Base-by-base conservation (phyloP, 2,797 vertebrate species). In the Limnodromus scolopaceus region DNA sequence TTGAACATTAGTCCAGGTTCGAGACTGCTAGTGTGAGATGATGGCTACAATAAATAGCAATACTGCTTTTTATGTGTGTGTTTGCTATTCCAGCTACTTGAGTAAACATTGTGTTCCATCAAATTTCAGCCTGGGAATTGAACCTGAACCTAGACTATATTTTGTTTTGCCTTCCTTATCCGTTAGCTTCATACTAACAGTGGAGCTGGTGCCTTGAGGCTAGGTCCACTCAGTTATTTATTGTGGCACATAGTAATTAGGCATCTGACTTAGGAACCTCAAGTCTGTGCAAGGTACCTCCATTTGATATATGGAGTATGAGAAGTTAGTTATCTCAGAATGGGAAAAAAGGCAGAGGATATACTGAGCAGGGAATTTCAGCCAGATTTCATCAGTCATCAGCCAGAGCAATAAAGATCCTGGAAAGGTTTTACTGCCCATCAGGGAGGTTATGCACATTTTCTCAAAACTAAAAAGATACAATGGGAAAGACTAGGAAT, bases 381-480 rank as follows among this genome's bases (percentile, higher is more conserved):
- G 65, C 61, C 71, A 92, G 91, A 57, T 91, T 85, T 93, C 45
- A 94, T 91, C 78, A 69, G 77, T 77, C 17, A 4, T 58, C 86
- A 66, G 43, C 38, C 65, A 38, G 13, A 61, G 71, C 71, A 81
- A 34, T 91, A 87, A 93, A 69, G 71, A 87, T 65, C 38, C 39
- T 66, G n/a, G 68, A 32, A 87, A 77, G 43, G 27, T 74, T 95
- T 95, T 93, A 92, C 43, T 92, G 3, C 75, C 34, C 66, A 53
- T 74, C 34, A 30, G 75, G 81, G 89, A 71, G 83, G 60, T 70
- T 77, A 70, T 18, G 28, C 41, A n/a, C 53, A 25, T 84, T 87
- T 89, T 81, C 55, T 89, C 25, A 46, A 77, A 55, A 55, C 86
- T 82, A 27, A 82, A 90, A 96, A 68, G 55, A 82, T 95, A 46